A percentile compares a stretch with the other conserved stretches of the same genome.
These are phyloP conservation scores for Albula goreensis DNA, from an alignment of 2,113 vertebrate species.

Conservation along the genomic window DNA sequence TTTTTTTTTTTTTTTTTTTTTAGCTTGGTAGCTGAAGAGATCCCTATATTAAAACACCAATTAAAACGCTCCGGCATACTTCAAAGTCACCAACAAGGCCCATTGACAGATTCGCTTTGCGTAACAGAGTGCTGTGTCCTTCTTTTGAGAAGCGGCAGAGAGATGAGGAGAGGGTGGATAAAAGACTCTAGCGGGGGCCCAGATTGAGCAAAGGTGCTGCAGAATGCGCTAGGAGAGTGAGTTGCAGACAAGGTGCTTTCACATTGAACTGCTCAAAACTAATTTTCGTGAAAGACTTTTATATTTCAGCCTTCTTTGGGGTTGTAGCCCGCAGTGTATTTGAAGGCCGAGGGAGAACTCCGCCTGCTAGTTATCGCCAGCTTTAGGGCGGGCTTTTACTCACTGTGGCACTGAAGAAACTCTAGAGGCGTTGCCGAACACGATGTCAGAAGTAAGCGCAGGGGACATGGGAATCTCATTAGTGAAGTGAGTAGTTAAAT, in stretches of 20 bases:
- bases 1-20: neutral
- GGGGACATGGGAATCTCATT: neutral
- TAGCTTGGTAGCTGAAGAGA: neutral
- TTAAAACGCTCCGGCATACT: neutral
- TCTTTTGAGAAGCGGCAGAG: neutral
- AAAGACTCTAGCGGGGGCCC: neutral
- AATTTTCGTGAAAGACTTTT: neutral
- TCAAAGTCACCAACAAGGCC: neutral
- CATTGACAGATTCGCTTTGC: neutral
- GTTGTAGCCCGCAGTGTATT: conserved; percentile 16
- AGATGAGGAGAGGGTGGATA: neutral
- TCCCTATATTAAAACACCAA: neutral
- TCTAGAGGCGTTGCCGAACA: neutral
- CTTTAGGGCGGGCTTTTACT: neutral
- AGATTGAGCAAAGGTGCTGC: neutral
- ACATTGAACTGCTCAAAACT: neutral
- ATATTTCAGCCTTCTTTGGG: neutral
- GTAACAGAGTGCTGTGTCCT: neutral
- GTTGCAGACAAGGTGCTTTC: neutral
- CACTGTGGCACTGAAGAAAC: neutral
- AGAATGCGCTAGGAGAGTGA: neutral
- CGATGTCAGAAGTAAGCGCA: neutral
- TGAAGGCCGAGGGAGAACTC: neutral
- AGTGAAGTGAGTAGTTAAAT: neutral
- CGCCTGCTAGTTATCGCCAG: conserved; percentile 11